Percentiles rank a stretch among this genome's conserved stretches.
Conservation (phyloP, 2,113 vertebrate species). For the Pavo muticus region DNA sequence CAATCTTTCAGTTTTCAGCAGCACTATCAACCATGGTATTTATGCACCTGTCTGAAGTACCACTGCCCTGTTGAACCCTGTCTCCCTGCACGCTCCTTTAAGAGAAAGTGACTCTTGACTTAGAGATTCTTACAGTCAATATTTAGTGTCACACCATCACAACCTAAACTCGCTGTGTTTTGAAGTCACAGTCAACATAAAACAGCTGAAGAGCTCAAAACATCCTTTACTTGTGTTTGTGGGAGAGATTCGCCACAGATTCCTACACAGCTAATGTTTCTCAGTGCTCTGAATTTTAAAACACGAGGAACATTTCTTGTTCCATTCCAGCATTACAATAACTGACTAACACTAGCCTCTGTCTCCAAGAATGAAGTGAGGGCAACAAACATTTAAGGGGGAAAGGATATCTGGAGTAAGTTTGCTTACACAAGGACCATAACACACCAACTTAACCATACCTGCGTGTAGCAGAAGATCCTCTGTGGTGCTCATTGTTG, state of each 20-base stretch:
- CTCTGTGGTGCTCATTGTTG: slow-evolving; percentile 90
- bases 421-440: not conserved
- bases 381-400: fast-evolving
- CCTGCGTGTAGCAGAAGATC: slow-evolving; percentile 84
- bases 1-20: not conserved
- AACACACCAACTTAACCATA: not conserved
- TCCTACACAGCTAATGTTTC: not conserved
- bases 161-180: not conserved
- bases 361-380: not conserved
- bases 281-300: not conserved
- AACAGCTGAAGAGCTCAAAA: not conserved
- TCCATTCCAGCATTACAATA: not conserved
- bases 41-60: not conserved
- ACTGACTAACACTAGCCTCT: not conserved
- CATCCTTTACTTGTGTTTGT: not conserved
- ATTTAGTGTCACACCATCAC: not conserved
- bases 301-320: not conserved
- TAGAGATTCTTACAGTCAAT: not conserved
- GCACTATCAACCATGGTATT: not conserved
- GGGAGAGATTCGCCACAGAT: not conserved
- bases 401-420: not conserved
- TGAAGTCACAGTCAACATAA: not conserved
- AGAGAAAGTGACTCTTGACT: not conserved
- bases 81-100: not conserved
- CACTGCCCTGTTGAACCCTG: not conserved